Evolutionary conservation across 2,888 invertebrate genomes (phyloP), one percentile per base, ranked within the genome.

Genomic region (Thysanoteuthis rhombus): DNA sequence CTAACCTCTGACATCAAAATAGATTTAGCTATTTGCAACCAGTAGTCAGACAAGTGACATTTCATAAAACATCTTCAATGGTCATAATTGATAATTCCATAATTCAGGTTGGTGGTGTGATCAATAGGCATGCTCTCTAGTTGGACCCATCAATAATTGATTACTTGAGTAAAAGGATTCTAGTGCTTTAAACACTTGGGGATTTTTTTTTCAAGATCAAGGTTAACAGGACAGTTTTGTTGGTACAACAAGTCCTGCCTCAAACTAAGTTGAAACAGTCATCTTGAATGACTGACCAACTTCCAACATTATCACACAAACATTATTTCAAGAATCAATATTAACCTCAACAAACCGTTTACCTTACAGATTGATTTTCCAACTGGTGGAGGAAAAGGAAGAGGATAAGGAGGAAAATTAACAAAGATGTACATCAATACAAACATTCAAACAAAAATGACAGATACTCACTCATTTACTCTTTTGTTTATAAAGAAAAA

Each of bases 1-100:
- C 75, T 75, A 75, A 75, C 75, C 75, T 75, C 75, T 75, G 75
- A 75, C 75, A 75, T 75, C 75, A 75, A 75, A 75, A 75, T 75
- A 75, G 75, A 16, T 75, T 75, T 75, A 75, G 75, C 75, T n/a
- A n/a, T 75, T 75, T 75, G 12, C 25, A n/a, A 75, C n/a, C n/a
- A 10, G 4, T 75, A 75, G n/a, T 75, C n/a, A n/a, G 75, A 75
- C n/a, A n/a, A 75, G 10, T 75, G 75, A 75, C 75, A 75, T 75
- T 75, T 75, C n/a, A n/a, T 75, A 16, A 75, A 75, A 75, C 75
- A 75, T 75, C 75, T 75, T 75, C 75, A 75, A 75, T 75, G 75
- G 75, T 75, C 75, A n/a, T 75, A 75, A 75, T 75, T 75, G 75
- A 75, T 75, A 36, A 75, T 75, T 75, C n/a, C n/a, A 1, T n/a